Evolutionary conservation across 1,140 invertebrate species (phyloP).

Genomic region (Anoplolepis gracilipes): DNA sequence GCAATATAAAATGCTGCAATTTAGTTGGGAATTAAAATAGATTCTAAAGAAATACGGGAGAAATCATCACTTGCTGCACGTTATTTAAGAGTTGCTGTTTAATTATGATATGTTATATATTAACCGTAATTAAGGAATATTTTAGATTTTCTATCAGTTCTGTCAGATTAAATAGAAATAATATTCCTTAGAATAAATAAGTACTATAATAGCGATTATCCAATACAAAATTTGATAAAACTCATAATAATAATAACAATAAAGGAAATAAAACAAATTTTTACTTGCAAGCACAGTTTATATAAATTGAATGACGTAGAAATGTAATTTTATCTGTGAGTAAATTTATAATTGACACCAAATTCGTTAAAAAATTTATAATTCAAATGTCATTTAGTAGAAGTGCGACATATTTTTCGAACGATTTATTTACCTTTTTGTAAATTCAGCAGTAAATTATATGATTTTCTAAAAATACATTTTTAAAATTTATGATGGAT

Average conservation of each 20-base stretch:
- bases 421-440: neutral
- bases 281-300: neutral
- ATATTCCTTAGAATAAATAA: neutral
- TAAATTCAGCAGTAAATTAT: neutral
- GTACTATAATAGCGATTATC: neutral
- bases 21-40: neutral
- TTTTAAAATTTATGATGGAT: neutral
- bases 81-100: slow-evolving; percentile 1
- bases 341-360: neutral
- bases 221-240: neutral
- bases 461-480: neutral
- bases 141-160: neutral
- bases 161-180: slow-evolving; percentile 22
- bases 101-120: neutral
- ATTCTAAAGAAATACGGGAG: neutral
- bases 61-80: neutral
- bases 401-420: neutral
- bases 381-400: neutral
- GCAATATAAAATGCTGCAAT: neutral
- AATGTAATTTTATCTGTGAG: neutral
- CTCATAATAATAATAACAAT: neutral
- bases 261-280: neutral
- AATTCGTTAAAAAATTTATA: neutral
- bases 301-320: neutral
- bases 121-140: slow-evolving; percentile 10